A percentile compares a stretch with the other conserved stretches of the same genome.
Evolutionary conservation across 2,113 vertebrate species (phyloP).

Genomic region (Onychorhynchus coronatus): DNA sequence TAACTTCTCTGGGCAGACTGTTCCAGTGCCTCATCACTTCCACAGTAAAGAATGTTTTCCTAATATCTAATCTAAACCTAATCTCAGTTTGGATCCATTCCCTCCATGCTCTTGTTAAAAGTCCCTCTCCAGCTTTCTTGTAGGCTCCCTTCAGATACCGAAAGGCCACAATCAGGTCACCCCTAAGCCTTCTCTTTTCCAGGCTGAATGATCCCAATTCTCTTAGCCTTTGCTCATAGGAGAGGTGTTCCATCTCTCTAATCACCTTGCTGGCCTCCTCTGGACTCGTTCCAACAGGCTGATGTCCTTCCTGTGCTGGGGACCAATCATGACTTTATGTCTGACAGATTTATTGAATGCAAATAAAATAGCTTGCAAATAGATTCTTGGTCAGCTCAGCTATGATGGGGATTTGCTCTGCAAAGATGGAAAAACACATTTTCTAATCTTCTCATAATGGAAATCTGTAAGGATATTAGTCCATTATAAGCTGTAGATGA

Average conservation of each 20-base stretch:
- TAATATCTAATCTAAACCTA: not conserved
- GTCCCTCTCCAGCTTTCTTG: not conserved
- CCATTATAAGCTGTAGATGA: not conserved
- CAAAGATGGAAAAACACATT: not conserved
- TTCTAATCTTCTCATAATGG: not conserved
- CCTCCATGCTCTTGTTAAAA: not conserved
- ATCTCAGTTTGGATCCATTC: not conserved
- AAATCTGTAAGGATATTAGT: conserved; percentile 3
- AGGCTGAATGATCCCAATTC: not conserved
- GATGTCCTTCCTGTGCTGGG: not conserved
- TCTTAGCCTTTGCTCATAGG: not conserved
- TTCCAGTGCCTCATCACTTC: not conserved
- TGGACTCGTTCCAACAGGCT: not conserved
- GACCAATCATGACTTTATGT: not conserved
- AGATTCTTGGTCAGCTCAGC: not conserved
- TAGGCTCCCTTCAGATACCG: not conserved
- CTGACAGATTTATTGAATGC: not conserved
- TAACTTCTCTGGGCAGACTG: not conserved
- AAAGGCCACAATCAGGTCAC: not conserved
- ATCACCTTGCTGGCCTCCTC: not conserved
- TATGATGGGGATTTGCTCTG: not conserved
- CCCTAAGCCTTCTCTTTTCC: not conserved
- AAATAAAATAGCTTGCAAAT: not conserved
- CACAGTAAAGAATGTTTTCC: not conserved
- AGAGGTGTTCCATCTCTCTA: not conserved